Evolutionary conservation across 2,888 invertebrate genomes (phyloP), one percentile per base, ranked within the genome.

Genomic region (Amiota communis): DNA sequence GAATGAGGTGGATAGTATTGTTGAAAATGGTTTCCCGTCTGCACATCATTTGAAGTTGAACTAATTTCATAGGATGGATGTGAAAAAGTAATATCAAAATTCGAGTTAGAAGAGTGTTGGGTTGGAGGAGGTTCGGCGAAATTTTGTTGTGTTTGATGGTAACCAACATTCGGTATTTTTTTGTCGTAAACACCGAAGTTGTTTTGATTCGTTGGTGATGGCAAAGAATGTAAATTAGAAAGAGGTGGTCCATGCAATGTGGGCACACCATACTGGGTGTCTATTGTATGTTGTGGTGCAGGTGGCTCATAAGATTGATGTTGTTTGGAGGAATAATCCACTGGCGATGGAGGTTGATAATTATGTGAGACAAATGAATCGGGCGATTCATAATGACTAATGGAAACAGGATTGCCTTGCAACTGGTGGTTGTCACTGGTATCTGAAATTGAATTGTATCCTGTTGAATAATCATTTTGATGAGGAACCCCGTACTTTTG

Each of bases 51-150:
- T 0, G 80, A 76, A 0, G 84, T 79, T 11, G 87, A 80, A 74
- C 78, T 81, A 3, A 87, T 85, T 76, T 87, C 89, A 73, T 83
- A 88, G 0, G 87, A 77, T 0, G 85, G 85, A 12, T 88, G 87
- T 0, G 89, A 84, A 70, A 89, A 87, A 3, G 85, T 79, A 9
- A 88, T 87, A 67, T 88, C 87, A 53, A 84, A 79, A 70, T 84
- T 80, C 0, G 79, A 59, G 67, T 70, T 76, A 11, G 77, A 74
- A 6, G 76, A 46, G 0, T 82, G 65, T 3, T 74, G 70, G 48
- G 11, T 51, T 23, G 17, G 71, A 1, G 88, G 87, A 10, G 88
- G 88, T 17, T 88, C 88, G 0, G 85, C 88, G 76, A 88, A 88
- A 76, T 77, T 79, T 51, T 84, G 82, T 47, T 81, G 83, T 68